Conservation (phyloP, 1,140 invertebrate species). For the Aphaenogaster rudis region DNA sequence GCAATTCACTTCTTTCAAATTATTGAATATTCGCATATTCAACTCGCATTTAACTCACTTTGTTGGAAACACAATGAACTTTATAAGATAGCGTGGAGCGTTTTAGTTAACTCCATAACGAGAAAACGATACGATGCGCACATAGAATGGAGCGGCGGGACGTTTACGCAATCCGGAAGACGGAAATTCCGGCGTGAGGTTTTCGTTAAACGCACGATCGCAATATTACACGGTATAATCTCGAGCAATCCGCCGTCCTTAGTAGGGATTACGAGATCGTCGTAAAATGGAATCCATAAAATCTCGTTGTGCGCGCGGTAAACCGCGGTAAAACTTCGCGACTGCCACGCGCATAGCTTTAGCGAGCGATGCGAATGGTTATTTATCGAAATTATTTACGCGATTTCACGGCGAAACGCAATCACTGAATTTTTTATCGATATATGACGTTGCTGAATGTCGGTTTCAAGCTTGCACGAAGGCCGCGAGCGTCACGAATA, state of each 20-base stretch:
- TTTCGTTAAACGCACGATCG: conserved; percentile 23
- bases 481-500: neutral
- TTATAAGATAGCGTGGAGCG: neutral
- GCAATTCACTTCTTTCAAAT: neutral
- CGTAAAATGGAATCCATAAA: conserved; percentile 51
- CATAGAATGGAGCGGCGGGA: neutral
- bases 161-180: conserved; percentile 6
- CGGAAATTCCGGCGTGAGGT: neutral
- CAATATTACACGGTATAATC: conserved; percentile 48
- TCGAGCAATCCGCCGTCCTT: neutral
- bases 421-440: conserved; percentile 6
- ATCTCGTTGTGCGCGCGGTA: conserved; percentile 42
- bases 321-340: conserved; percentile 37
- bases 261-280: conserved; percentile 24
- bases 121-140: neutral
- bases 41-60: neutral
- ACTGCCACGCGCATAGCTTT: neutral
- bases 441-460: neutral
- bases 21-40: conserved; percentile 1
- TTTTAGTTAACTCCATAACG: neutral
- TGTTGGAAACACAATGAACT: neutral
- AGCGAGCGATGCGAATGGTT: conserved; percentile 17
- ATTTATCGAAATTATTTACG: conserved; percentile 41
- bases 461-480: neutral
- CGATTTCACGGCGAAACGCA: neutral